Evolutionary conservation across 1,140 invertebrate species (phyloP).

Genomic region (Hyles euphorbiae): DNA sequence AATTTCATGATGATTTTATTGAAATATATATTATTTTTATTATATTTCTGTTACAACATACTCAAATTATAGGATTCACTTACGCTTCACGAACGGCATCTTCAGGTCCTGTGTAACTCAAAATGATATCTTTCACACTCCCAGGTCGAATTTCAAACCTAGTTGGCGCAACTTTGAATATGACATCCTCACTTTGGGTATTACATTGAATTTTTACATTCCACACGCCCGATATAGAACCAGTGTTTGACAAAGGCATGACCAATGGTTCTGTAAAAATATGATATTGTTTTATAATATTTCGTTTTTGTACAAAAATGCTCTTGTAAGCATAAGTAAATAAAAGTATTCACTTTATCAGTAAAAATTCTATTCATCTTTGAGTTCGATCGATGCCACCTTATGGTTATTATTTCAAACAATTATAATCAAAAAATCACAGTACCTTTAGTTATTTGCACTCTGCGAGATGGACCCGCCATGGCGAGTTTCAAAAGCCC

Average conservation of each 20-base stretch:
- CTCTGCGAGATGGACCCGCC: conserved; percentile 26
- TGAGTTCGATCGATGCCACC: no score
- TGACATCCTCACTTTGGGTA: conserved; percentile 23
- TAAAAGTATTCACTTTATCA: no score
- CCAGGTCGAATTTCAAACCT: conserved; percentile 44
- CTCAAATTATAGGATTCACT: conserved; percentile 13
- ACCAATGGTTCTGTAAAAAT: conserved; percentile 38
- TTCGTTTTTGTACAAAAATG: no score
- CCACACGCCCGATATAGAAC: conserved; percentile 47
- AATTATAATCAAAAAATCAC: no score
- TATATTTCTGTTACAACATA: no score
- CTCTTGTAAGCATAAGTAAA: no score
- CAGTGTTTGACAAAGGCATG: conserved; percentile 42
- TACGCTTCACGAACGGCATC: conserved; percentile 45
- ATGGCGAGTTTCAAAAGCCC: conserved; percentile 40
- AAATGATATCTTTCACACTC: conserved; percentile 23
- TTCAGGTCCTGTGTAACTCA: conserved; percentile 43
- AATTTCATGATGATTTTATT: no score
- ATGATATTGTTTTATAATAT: conserved; percentile 5
- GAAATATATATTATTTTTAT: no score
- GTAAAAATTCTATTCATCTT: no score
- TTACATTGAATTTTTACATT: conserved; percentile 34
- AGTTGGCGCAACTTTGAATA: conserved; percentile 41
- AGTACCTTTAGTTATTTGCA: conserved; percentile 44
- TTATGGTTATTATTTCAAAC: no score